These are phyloP conservation scores for Polydrusus pterygomalis DNA, from an alignment of 2,888 invertebrate species.

Conservation along the genomic window DNA sequence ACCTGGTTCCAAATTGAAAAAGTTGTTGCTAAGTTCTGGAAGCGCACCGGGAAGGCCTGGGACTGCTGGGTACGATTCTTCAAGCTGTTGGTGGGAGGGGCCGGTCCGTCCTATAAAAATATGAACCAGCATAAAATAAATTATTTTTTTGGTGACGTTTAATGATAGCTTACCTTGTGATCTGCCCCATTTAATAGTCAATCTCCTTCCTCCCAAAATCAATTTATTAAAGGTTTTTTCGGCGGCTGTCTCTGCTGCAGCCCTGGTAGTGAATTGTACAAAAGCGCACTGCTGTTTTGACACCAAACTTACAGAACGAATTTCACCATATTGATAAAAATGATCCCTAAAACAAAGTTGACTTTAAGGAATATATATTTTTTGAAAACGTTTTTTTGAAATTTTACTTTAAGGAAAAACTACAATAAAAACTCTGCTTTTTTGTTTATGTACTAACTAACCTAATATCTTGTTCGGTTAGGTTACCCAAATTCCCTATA, in stretches of 20 bases:
- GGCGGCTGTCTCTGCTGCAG: constrained; percentile 94
- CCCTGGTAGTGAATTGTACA: constrained; percentile 94
- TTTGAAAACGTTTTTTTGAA: background rate
- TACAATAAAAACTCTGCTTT: background rate
- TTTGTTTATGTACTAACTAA: constrained; percentile 63
- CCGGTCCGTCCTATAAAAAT: constrained; percentile 40
- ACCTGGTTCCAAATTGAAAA: constrained; percentile 78
- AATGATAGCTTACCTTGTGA: constrained; percentile 81
- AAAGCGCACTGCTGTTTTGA: constrained; percentile 97
- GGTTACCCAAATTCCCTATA: constrained; percentile 95
- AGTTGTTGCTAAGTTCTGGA: constrained; percentile 80
- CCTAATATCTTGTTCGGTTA: constrained; percentile 91
- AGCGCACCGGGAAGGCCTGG: constrained; percentile 85
- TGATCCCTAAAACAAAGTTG: constrained; percentile 81
- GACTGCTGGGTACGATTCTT: constrained; percentile 81
- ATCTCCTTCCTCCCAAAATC: constrained; percentile 85
- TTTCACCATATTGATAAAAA: constrained; percentile 99
- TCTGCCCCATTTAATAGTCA: constrained; percentile 99
- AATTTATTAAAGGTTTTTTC: constrained; percentile 97
- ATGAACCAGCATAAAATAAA: no score
- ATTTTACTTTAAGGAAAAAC: background rate
- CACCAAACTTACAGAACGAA: constrained; percentile 93
- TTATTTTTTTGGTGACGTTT: background rate
- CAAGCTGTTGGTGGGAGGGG: constrained; percentile 65
- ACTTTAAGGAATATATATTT: no score